phyloP scores from a whole-genome alignment of 2,888 invertebrate species.

The Mamestra brassicae region DNA sequence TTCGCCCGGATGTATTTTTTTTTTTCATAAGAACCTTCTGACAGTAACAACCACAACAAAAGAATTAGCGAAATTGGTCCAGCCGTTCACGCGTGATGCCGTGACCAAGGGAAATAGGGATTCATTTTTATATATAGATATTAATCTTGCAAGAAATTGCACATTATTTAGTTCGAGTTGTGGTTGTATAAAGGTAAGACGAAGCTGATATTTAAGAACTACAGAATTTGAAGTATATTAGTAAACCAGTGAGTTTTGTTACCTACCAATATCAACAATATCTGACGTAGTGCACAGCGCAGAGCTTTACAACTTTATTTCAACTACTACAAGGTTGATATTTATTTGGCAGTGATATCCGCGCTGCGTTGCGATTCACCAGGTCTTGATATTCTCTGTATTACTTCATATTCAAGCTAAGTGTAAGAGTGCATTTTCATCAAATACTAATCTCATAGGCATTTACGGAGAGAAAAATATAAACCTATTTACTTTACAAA shows the following conservation, averaged over 20 bases:
- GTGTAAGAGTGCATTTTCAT: background rate
- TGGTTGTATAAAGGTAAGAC: background rate
- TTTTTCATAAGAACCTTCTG: no score
- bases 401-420: background rate
- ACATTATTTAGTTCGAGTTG: background rate
- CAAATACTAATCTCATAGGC: background rate
- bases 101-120: no score
- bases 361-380: background rate
- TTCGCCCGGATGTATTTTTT: no score
- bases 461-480: background rate
- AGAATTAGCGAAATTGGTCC: no score
- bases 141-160: slow-evolving; percentile 4
- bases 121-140: no score
- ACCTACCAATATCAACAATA: background rate
- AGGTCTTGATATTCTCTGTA: background rate
- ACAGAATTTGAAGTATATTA: background rate
- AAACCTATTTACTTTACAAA: background rate
- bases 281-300: background rate
- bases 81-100: no score
- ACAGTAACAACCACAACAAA: no score
- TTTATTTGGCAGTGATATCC: slow-evolving; percentile 11
- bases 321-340: background rate
- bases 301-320: slow-evolving; percentile 1
- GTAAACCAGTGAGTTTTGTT: background rate
- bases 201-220: background rate